phyloP scores from a whole-genome alignment of 2,888 invertebrate species.

The Norana najaformis region DNA sequence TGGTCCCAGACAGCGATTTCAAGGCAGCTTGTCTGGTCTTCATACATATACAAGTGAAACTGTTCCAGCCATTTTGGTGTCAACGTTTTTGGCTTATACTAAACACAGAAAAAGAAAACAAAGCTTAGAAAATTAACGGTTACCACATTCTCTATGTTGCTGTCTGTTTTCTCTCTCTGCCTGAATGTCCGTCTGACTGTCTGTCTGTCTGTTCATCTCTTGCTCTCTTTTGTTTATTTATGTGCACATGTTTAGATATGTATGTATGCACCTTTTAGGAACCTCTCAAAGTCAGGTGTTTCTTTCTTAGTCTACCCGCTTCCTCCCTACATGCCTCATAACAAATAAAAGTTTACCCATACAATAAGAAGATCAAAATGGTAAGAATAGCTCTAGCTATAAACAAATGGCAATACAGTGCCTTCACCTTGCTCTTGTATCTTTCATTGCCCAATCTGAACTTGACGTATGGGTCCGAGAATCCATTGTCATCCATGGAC shows the following conservation, averaged over 20 bases:
- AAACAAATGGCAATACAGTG: not conserved
- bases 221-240: not conserved
- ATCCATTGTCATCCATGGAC: slow-evolving; percentile 82
- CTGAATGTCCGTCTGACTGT: not conserved
- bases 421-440: slow-evolving; percentile 83
- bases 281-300: not conserved
- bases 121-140: not conserved
- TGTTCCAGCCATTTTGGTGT: slow-evolving; percentile 94
- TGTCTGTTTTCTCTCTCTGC: not conserved
- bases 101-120: slow-evolving; percentile 35
- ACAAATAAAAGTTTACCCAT: not conserved
- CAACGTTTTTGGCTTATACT: slow-evolving; percentile 74
- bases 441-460: slow-evolving; percentile 96
- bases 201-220: not conserved
- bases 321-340: not conserved
- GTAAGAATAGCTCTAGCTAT: not conserved
- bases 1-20: slow-evolving; percentile 91
- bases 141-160: not conserved
- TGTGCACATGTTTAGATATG: not conserved
- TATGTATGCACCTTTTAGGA: not conserved
- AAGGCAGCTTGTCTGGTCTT: slow-evolving; percentile 86
- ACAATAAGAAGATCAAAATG: not conserved
- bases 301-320: not conserved
- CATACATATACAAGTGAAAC: slow-evolving; percentile 93
- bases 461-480: slow-evolving; percentile 91